A percentile compares a stretch with the other conserved stretches of the same genome.
Evolutionary conservation across 2,113 vertebrate species (phyloP).

Genomic region (Alosa alosa): DNA sequence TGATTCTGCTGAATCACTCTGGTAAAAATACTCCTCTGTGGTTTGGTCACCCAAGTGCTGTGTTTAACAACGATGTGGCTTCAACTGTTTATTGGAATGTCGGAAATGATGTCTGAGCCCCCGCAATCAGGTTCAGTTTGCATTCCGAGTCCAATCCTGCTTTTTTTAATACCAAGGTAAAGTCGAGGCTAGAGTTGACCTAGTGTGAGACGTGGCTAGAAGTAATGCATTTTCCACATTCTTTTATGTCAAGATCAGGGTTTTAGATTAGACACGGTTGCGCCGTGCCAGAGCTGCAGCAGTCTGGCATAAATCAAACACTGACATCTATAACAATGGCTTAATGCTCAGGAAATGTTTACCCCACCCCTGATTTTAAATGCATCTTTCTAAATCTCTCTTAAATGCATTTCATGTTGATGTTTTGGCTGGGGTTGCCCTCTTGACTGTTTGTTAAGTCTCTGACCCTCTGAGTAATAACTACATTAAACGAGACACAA

Average conservation of each 20-base stretch:
- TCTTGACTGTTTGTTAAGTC: slow-evolving; percentile 32
- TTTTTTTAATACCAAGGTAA: slow-evolving; percentile 15
- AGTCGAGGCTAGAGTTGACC: slow-evolving; percentile 27
- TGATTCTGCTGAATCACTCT: not conserved
- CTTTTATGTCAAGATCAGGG: slow-evolving; percentile 26
- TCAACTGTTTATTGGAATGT: slow-evolving; percentile 29
- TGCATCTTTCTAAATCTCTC: not conserved
- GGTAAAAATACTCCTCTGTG: slow-evolving; percentile 12
- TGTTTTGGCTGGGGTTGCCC: slow-evolving; percentile 5
- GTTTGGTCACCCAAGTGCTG: slow-evolving; percentile 29
- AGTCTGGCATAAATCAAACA: slow-evolving; percentile 25
- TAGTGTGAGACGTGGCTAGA: slow-evolving; percentile 28
- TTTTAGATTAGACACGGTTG: slow-evolving; percentile 19
- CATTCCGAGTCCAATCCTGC: slow-evolving; percentile 37
- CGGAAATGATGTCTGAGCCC: slow-evolving; percentile 28
- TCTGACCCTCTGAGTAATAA: not conserved
- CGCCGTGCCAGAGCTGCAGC: slow-evolving; percentile 27
- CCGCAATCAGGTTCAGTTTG: slow-evolving; percentile 21
- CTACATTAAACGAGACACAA: slow-evolving; percentile 8
- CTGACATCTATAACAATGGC: slow-evolving; percentile 7
- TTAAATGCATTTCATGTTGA: slow-evolving; percentile 3
- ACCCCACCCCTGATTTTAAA: not conserved
- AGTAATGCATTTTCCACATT: slow-evolving; percentile 46
- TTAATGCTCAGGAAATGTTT: not conserved
- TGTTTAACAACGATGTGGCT: slow-evolving; percentile 21